Evolutionary conservation across 2,888 invertebrate genomes (phyloP), one percentile per base, ranked within the genome.

Genomic region (Noctua janthina): DNA sequence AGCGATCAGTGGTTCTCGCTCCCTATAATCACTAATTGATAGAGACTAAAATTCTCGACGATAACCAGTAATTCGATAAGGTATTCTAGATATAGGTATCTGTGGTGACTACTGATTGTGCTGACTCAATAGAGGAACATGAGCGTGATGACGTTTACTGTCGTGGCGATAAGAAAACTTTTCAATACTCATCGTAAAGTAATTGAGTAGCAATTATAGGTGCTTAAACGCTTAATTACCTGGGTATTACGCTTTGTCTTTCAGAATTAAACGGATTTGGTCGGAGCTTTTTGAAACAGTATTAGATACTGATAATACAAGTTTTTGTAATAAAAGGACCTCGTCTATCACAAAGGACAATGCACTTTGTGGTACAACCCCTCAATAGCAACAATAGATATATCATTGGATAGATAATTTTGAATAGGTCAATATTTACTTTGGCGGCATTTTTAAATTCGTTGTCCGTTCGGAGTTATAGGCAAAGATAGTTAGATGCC

Each of bases 21-120:
- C n/a, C 46, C 54, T 76, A 35, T 67, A 49, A 54, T 78, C 23
- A 54, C 35, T 67, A 78, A 78, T 49, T 56, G 54, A 59, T 67
- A 49, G 35, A 78, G 35, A 20, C 20, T 20, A 20, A 35, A 35
- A 46, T 78, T 67, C 39, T 67, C 78, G 6, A 23, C 54, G 56
- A 67, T 67, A 78, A 49, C 78, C 8, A 1, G 1, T 29, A 62
- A 62, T 17, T 62, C 6, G 73, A 73, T 76, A 74, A 74, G 62
- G 74, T 39, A 76, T 39, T 13, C 5, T n/a, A 39, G 0, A 46
- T 49, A 49, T 13, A 35, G 8, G 17, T 49, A 39, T 20, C 49
- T 62, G 15, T 49, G 46, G 39, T 76, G 74, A 73, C 59, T 59
- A 8, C 49, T 76, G 49, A 73, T 39, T 62, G 1, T 49, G 35